Evolutionary conservation across 2,797 vertebrate genomes (phyloP).

Genomic region (Etheostoma nigrum): DNA sequence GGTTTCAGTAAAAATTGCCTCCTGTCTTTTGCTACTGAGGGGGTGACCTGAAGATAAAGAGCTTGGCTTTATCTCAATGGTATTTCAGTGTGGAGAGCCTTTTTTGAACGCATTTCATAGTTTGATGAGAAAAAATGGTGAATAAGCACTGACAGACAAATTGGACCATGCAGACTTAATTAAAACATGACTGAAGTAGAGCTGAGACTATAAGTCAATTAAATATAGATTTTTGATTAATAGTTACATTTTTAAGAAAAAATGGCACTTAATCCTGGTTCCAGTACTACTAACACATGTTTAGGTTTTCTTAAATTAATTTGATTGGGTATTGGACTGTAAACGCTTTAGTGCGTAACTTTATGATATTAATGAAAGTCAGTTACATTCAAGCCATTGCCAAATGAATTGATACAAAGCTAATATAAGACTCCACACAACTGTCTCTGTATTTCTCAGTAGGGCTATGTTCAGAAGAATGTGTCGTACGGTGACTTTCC

Average conservation of each 20-base stretch:
- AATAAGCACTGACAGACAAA: neutral
- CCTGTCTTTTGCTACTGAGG: neutral
- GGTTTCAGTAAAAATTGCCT: conserved; percentile 25
- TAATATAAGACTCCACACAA: too few species aligned
- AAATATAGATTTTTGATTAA: neutral
- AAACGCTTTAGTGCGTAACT: too few species aligned
- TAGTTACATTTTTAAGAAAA: neutral
- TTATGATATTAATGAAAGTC: too few species aligned
- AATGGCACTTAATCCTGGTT: neutral
- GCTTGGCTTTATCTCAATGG: neutral
- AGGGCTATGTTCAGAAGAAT: too few species aligned
- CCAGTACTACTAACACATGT: too few species aligned
- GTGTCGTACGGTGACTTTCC: too few species aligned
- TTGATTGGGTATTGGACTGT: too few species aligned
- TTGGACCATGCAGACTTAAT: neutral
- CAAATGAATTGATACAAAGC: too few species aligned
- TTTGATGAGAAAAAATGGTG: neutral
- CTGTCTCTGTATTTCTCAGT: too few species aligned
- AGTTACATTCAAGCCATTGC: too few species aligned
- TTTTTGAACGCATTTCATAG: neutral
- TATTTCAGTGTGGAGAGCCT: neutral
- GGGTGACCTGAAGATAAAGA: neutral
- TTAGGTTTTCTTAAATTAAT: neutral
- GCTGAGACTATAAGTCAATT: neutral
- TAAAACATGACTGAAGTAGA: neutral